Evolutionary conservation across 2,797 vertebrate genomes (phyloP).

Genomic region (Cyprinodon diabolis): DNA sequence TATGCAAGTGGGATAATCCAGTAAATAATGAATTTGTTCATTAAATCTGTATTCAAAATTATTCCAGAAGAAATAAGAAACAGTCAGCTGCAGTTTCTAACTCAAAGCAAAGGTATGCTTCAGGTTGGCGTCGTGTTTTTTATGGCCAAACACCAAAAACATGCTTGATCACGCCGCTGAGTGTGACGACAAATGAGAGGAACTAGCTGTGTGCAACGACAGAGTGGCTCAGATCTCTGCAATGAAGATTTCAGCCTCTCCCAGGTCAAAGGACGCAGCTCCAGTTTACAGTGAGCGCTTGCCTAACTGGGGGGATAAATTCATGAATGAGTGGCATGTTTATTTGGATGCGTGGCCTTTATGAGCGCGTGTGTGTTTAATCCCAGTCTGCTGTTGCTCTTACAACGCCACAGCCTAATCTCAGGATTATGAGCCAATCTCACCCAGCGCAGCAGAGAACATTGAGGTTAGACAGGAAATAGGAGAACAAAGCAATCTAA

Average conservation of each 20-base stretch:
- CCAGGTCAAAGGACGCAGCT: slow-evolving; percentile 41
- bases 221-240: slow-evolving; percentile 1
- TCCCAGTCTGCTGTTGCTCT: slow-evolving; percentile 43
- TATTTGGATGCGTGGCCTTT: slow-evolving; percentile 29
- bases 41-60: too few relatives aligned
- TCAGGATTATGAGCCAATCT: slow-evolving; percentile 63
- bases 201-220: too few relatives aligned
- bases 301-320: slow-evolving; percentile 29
- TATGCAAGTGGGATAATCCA: too few relatives aligned
- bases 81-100: too few relatives aligned
- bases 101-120: neutral
- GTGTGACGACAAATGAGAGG: neutral
- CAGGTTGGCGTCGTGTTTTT: neutral
- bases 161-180: neutral
- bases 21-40: too few relatives aligned
- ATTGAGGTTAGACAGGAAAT: neutral
- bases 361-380: slow-evolving; percentile 37
- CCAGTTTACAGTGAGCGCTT: slow-evolving; percentile 9
- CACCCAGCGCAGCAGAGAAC: slow-evolving; percentile 13
- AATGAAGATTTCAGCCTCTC: slow-evolving; percentile 57
- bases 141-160: neutral
- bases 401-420: slow-evolving; percentile 56
- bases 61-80: too few relatives aligned
- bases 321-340: slow-evolving; percentile 33
- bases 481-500: neutral